Evolutionary conservation across 2,797 vertebrate genomes (phyloP).

Genomic region (Spinibarbus caldwelli): DNA sequence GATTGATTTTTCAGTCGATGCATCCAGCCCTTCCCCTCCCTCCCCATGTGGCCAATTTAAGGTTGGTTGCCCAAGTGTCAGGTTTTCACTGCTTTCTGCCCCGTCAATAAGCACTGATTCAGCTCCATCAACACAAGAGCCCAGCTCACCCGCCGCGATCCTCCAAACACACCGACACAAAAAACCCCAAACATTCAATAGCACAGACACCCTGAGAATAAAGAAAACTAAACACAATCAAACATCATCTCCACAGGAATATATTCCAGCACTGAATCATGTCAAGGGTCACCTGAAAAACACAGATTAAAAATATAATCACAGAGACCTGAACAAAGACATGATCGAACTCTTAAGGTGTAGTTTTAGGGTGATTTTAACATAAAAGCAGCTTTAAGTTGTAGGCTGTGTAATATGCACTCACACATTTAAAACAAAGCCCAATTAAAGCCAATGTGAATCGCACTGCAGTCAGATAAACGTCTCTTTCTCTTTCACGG

Average conservation of each 20-base stretch:
- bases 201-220: background rate
- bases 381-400: background rate
- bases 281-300: background rate
- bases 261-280: conserved; percentile 65
- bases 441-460: background rate
- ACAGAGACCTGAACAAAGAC: too few species aligned
- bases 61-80: conserved; percentile 47
- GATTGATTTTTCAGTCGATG: conserved; percentile 59
- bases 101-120: conserved; percentile 34
- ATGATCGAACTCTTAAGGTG: conserved; percentile 42
- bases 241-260: conserved; percentile 43
- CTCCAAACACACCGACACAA: conserved; percentile 31
- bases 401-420: background rate
- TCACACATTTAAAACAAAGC: background rate
- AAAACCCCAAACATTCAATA: background rate
- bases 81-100: conserved; percentile 23
- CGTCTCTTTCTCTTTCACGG: conserved; percentile 3
- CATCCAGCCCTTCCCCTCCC: conserved; percentile 33
- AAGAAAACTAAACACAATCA: conserved; percentile 26
- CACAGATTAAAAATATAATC: conserved; percentile 53
- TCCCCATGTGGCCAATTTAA: conserved; percentile 52
- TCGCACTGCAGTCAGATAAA: conserved; percentile 27
- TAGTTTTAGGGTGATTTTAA: conserved; percentile 3
- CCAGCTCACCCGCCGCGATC: background rate
- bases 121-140: conserved; percentile 25